A percentile compares a stretch with the other conserved stretches of the same genome.
Evolutionary conservation across 2,888 invertebrate genomes (phyloP).

Genomic region (Lasius fuliginosus): DNA sequence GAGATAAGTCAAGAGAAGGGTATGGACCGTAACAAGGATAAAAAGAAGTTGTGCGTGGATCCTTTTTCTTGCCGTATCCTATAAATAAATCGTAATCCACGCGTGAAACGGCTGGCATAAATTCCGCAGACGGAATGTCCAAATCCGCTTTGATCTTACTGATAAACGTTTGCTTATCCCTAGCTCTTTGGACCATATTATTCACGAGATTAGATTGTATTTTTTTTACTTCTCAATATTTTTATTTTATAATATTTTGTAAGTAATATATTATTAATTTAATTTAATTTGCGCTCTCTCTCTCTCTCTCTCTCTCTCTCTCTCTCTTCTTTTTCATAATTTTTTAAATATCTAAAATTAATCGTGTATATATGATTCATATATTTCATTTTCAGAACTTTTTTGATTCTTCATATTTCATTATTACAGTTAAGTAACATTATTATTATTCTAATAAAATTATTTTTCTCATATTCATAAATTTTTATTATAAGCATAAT

Average conservation of each 20-base stretch:
- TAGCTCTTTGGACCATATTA: neutral
- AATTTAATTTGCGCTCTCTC: neutral
- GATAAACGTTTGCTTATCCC: neutral
- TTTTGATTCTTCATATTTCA: neutral
- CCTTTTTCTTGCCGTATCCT: neutral
- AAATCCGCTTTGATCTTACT: neutral
- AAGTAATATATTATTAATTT: neutral
- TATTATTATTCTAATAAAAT: neutral
- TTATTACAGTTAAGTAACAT: neutral
- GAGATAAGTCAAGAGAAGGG: slow-evolving; percentile 17
- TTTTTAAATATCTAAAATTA: neutral
- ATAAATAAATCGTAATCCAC: slow-evolving; percentile 35
- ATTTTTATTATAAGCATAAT: neutral
- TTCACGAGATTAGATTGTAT: neutral
- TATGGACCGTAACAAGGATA: neutral
- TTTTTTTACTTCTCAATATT: neutral
- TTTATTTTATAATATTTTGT: neutral
- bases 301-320: neutral
- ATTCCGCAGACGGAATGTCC: neutral
- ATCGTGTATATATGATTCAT: neutral
- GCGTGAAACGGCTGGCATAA: slow-evolving; percentile 30
- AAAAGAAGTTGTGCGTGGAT: neutral
- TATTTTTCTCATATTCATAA: neutral
- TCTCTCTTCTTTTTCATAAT: neutral
- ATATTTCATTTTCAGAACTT: neutral